Percentiles rank a stretch among this genome's conserved stretches.
These are phyloP conservation scores for Tachysurus fulvidraco DNA, from an alignment of 2,113 vertebrate species.

Conservation along the genomic window DNA sequence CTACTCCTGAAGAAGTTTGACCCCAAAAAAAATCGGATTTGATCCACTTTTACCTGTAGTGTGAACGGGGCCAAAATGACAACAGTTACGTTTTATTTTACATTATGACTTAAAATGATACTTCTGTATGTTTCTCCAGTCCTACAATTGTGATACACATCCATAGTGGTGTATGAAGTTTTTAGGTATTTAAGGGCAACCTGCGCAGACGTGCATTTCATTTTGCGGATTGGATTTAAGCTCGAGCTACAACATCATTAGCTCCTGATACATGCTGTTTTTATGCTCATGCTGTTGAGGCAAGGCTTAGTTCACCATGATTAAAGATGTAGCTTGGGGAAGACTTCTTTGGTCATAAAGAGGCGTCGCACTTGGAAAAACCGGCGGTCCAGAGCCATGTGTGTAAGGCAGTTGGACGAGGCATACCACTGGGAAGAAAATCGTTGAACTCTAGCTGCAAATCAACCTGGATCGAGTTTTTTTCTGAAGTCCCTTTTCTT, in stretches of 20 bases:
- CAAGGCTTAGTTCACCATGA: constrained; percentile 21
- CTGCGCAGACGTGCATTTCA: neutral
- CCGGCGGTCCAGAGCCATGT: neutral
- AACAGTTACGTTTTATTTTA: neutral
- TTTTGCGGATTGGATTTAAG: neutral
- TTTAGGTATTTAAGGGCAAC: constrained; percentile 4
- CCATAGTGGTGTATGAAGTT: neutral
- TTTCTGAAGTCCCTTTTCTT: neutral
- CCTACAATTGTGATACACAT: too few relatives aligned
- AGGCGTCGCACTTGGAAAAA: neutral
- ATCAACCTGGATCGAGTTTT: neutral
- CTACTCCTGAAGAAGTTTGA: too few relatives aligned
- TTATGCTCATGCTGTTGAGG: neutral
- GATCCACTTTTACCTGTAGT: too few relatives aligned
- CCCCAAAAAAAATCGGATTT: too few relatives aligned
- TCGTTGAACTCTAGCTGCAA: neutral
- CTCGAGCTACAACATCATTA: constrained; percentile 1
- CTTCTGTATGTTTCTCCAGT: too few relatives aligned
- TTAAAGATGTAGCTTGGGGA: constrained; percentile 24
- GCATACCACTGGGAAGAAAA: neutral
- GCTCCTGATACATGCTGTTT: neutral
- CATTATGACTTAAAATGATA: neutral
- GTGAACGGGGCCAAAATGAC: neutral
- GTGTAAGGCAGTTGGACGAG: neutral
- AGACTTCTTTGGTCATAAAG: constrained; percentile 11